These are phyloP conservation scores for Smithornis capensis DNA, from an alignment of 2,113 vertebrate genomes.

Conservation along the genomic window DNA sequence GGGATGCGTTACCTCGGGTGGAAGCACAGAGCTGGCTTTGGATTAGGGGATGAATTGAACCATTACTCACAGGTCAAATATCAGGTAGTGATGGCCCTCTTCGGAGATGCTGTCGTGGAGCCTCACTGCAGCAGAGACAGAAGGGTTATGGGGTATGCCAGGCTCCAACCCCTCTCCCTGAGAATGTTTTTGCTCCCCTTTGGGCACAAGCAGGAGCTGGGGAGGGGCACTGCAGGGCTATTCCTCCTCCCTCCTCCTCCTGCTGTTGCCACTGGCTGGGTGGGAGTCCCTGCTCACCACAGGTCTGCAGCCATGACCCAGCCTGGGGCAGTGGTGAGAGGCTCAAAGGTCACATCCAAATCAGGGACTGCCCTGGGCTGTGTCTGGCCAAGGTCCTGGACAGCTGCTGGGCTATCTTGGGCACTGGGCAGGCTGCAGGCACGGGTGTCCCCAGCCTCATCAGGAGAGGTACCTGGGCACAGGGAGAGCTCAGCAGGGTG, in stretches of 20 bases:
- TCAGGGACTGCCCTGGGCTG: background rate
- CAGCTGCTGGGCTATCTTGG: conserved; percentile 43
- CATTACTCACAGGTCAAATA: conserved; percentile 86
- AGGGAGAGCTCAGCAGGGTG: background rate
- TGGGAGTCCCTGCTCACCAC: background rate
- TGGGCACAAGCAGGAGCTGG: background rate
- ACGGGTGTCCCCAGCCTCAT: background rate
- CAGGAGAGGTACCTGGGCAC: background rate
- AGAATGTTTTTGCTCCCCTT: background rate
- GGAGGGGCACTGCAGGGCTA: background rate
- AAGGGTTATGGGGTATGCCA: background rate
- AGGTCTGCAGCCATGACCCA: background rate
- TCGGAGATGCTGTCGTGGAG: conserved; percentile 84
- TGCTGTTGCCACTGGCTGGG: background rate
- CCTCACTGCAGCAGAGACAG: conserved; percentile 70
- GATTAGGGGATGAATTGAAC: background rate
- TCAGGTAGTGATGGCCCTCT: conserved; percentile 84
- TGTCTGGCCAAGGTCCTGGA: background rate
- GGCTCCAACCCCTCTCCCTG: rapidly evolving
- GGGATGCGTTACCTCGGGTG: rapidly evolving
- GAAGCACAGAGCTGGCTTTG: rapidly evolving
- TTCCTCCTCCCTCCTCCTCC: background rate
- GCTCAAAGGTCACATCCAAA: conserved; percentile 39
- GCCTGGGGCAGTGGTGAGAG: background rate
- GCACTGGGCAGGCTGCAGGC: background rate